These are phyloP conservation scores for Eugnorisma glareosa DNA, from an alignment of 2,888 invertebrate species.

Conservation along the genomic window DNA sequence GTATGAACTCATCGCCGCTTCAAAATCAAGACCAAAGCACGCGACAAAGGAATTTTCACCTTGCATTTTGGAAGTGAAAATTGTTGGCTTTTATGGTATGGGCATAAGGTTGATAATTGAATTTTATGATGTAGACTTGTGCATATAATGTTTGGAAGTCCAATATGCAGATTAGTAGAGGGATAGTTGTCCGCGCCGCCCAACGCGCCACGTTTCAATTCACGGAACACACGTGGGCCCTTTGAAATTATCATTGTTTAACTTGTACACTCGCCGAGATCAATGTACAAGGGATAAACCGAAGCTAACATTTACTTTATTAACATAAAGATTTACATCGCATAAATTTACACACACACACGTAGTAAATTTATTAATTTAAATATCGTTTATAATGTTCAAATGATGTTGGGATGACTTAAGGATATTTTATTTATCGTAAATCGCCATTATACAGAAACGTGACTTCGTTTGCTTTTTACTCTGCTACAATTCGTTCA, in stretches of 20 bases:
- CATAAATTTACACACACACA: slow-evolving; percentile 64
- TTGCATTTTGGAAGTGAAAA: slow-evolving; percentile 14
- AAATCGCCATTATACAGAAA: slow-evolving; percentile 32
- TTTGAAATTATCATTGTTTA: slow-evolving; percentile 86
- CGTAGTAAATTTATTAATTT: slow-evolving; percentile 61
- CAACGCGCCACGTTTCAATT: slow-evolving; percentile 73
- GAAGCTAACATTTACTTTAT: slow-evolving; percentile 66
- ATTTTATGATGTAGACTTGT: slow-evolving; percentile 59
- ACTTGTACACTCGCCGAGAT: slow-evolving; percentile 70
- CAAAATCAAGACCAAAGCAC: slow-evolving; percentile 55
- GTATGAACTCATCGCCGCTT: slow-evolving; percentile 50
- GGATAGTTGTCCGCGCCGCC: slow-evolving; percentile 84
- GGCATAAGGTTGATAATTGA: slow-evolving; percentile 65
- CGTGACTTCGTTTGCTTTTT: slow-evolving; percentile 40
- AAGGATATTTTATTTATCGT: slow-evolving; percentile 43
- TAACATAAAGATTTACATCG: slow-evolving; percentile 70
- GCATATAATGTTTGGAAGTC: slow-evolving; percentile 76
- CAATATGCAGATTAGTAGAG: slow-evolving; percentile 87
- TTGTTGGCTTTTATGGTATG: slow-evolving; percentile 54
- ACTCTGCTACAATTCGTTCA: slow-evolving; percentile 28
- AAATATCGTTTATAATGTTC: slow-evolving; percentile 44
- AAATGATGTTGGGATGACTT: slow-evolving; percentile 40
- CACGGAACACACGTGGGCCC: slow-evolving; percentile 80
- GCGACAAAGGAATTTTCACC: slow-evolving; percentile 31
- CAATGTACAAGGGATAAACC: slow-evolving; percentile 67